Percentiles rank a stretch among this genome's conserved stretches.
These are phyloP conservation scores for Oreotragus oreotragus DNA, from an alignment of 2,113 vertebrate species.

Conservation along the genomic window DNA sequence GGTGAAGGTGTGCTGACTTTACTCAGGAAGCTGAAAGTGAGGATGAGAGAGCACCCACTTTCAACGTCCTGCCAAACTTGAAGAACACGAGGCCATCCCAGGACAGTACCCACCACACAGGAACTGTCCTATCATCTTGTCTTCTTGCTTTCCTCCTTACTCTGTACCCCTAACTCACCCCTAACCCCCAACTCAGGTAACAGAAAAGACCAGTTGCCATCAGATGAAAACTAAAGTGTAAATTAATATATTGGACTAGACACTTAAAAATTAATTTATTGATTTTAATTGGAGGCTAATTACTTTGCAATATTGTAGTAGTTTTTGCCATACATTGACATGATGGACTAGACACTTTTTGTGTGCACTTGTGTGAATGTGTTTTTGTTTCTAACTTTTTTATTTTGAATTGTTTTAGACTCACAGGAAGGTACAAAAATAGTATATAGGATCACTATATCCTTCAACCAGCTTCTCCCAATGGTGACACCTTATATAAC, in stretches of 20 bases:
- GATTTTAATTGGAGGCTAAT: background rate
- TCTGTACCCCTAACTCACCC: background rate
- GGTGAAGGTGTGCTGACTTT: background rate
- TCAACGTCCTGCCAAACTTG: background rate
- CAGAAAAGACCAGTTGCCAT: background rate
- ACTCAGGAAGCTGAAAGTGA: background rate
- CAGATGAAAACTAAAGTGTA: background rate
- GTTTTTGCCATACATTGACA: background rate
- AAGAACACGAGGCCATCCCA: background rate
- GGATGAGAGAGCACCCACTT: background rate
- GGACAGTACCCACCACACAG: background rate
- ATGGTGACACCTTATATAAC: background rate
- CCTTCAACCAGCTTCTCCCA: background rate
- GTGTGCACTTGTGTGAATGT: background rate
- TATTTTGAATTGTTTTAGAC: background rate
- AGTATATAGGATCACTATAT: background rate
- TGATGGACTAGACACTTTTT: background rate
- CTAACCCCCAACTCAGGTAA: background rate
- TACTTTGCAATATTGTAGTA: background rate
- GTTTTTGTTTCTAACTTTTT: background rate
- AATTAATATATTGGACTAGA: background rate
- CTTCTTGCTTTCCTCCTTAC: background rate
- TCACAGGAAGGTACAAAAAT: background rate
- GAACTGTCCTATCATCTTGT: background rate
- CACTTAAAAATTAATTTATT: background rate